Evolutionary conservation across 2,888 invertebrate genomes (phyloP).

Genomic region (Heliconius ismenius): DNA sequence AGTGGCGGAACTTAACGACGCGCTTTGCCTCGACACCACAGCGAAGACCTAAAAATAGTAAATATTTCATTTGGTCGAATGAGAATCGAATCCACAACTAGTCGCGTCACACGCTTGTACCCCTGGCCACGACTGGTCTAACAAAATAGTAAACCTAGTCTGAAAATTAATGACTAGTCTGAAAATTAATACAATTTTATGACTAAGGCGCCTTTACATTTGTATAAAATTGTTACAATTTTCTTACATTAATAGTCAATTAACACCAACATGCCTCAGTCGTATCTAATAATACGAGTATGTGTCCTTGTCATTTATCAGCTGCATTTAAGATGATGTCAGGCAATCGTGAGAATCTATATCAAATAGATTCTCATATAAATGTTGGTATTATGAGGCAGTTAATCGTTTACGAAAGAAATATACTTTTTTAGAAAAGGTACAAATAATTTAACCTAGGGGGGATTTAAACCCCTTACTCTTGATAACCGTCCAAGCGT

Average conservation of each 20-base stretch:
- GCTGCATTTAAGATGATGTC: constrained; percentile 25
- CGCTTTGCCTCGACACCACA: too few species aligned
- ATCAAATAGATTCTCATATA: constrained; percentile 33
- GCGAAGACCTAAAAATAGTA: too few species aligned
- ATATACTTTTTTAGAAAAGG: too few species aligned
- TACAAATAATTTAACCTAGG: too few species aligned
- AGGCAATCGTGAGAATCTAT: constrained; percentile 34
- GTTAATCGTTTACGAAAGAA: not conserved
- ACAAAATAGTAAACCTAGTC: not conserved
- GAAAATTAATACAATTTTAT: not conserved
- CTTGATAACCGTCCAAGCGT: too few species aligned
- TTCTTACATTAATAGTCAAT: constrained; percentile 3
- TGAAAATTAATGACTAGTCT: not conserved
- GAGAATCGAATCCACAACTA: too few species aligned
- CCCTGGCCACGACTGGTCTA: too few species aligned
- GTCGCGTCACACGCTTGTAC: too few species aligned
- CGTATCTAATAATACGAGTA: constrained; percentile 4
- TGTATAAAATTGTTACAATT: not conserved
- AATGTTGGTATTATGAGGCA: not conserved
- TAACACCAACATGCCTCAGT: constrained; percentile 10
- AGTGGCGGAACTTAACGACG: too few species aligned
- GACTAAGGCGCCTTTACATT: not conserved
- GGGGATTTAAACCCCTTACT: too few species aligned
- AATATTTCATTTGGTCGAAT: too few species aligned
- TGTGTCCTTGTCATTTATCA: constrained; percentile 15